Evolutionary conservation across 2,888 invertebrate species (phyloP), one percentile per base, ranked within the genome.

Genomic region (Epinotia brunnichana): DNA sequence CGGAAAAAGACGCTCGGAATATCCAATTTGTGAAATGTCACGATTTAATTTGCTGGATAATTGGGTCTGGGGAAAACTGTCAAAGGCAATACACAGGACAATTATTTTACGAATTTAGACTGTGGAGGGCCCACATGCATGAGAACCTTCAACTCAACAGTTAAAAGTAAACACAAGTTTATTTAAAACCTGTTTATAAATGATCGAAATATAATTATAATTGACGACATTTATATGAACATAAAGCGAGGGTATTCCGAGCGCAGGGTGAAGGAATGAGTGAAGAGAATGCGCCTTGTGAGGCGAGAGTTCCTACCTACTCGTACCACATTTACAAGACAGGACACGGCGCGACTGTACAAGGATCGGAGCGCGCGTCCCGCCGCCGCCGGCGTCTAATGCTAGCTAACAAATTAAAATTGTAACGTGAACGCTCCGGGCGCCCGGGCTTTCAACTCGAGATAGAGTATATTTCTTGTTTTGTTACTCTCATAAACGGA

Each of bases 1-100:
- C 74, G 62, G 74, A 74, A 64, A 74, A 74, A 71, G 70, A 48
- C 75, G 74, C 62, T 62, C 57, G 54, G 76, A 78, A 76, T 75
- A 74, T 74, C 77, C 74, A 75, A 73, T 73, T 69, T 67, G 57
- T 62, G 61, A 48, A 51, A 68, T 11, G 70, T 72, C 56, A 68
- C 53, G 44, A 54, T 48, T 62, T 57, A 57, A 73, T 68, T 72
- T 56, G 39, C 29, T 51, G 41, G 48, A 60, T 29, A 61, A 62
- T n/a, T 5, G 35, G 61, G 53, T 68, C 51, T 41, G 41, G 41
- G 41, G 57, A 41, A 51, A 56, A 56, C 10, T 51, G 73, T 44
- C 68, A 62, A 35, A 57, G 62, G 41, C 71, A 71, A 59, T 67
- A 57, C 21, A 56, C 48, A 57, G n/a, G 21, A 60, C n/a, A 17